These are phyloP conservation scores for Apis cerana DNA, from an alignment of 1,140 invertebrate genomes.

Conservation along the genomic window DNA sequence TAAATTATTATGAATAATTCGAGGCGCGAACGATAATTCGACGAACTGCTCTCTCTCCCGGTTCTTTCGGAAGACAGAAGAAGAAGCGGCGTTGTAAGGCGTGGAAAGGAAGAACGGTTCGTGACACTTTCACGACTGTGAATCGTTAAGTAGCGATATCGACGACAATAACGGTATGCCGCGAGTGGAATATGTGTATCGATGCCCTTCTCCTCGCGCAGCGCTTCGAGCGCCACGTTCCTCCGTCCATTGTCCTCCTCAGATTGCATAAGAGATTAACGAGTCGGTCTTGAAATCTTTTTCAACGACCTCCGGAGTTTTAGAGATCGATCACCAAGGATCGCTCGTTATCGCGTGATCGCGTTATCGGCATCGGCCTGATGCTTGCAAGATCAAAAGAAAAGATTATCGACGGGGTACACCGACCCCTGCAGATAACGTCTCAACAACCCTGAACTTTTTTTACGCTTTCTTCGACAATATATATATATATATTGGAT, in stretches of 20 bases:
- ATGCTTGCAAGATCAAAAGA: neutral
- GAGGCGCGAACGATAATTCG: neutral
- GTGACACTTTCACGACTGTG: slow-evolving; percentile 56
- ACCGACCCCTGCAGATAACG: neutral
- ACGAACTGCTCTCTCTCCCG: neutral
- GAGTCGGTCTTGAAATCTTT: slow-evolving; percentile 18
- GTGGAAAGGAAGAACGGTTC: slow-evolving; percentile 28
- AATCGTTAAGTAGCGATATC: slow-evolving; percentile 65
- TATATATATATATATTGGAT: too few species aligned
- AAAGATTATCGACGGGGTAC: neutral
- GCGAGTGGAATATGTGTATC: slow-evolving; percentile 19
- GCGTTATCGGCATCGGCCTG: neutral
- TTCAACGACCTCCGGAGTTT: neutral
- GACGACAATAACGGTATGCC: slow-evolving; percentile 64
- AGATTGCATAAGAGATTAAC: slow-evolving; percentile 47
- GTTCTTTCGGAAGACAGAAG: neutral
- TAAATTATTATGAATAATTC: slow-evolving; percentile 50
- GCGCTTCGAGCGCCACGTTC: slow-evolving; percentile 2
- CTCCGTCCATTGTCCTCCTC: slow-evolving; percentile 40
- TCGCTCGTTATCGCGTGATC: slow-evolving; percentile 31
- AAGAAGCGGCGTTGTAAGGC: neutral
- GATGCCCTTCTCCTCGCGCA: slow-evolving; percentile 14
- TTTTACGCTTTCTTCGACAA: too few species aligned
- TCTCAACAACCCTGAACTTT: neutral
- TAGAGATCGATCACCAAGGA: slow-evolving; percentile 2